Conservation (phyloP, 2,113 vertebrate genomes). For the Tautogolabrus adspersus region DNA sequence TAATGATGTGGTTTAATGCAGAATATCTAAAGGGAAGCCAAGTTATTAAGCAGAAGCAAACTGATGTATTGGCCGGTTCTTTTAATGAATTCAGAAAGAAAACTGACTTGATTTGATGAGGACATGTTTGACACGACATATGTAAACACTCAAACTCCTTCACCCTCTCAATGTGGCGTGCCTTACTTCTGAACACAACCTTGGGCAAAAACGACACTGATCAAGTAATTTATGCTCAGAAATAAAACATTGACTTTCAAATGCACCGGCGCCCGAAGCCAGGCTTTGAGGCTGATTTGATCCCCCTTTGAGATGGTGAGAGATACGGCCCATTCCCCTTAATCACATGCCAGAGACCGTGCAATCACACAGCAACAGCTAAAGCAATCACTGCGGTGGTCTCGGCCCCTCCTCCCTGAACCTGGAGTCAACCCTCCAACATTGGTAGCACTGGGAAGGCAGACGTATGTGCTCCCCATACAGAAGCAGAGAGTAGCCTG, state of each 20-base stretch:
- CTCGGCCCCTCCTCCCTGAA: constrained; percentile 55
- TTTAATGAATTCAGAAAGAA: constrained; percentile 7
- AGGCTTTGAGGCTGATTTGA: constrained; percentile 81
- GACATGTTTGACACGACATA: constrained; percentile 46
- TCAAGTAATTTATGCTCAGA: constrained; percentile 81
- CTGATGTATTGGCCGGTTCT: not conserved
- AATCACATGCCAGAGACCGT: constrained; percentile 78
- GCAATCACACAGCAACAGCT: constrained; percentile 80
- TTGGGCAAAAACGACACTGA: constrained; percentile 68
- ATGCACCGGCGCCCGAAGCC: constrained; percentile 75
- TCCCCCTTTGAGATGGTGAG: constrained; percentile 78
- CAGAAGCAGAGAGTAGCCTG: constrained; percentile 33
- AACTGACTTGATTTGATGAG: constrained; percentile 6
- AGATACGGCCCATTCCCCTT: constrained; percentile 78
- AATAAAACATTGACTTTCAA: constrained; percentile 84
- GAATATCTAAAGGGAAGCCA: not conserved
- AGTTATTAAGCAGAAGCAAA: not conserved
- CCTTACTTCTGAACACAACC: constrained; percentile 72
- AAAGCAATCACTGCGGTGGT: constrained; percentile 76
- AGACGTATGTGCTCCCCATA: constrained; percentile 47
- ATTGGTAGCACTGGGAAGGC: constrained; percentile 43
- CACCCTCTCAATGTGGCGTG: constrained; percentile 35
- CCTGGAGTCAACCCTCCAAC: constrained; percentile 40
- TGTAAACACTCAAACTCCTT: constrained; percentile 45
- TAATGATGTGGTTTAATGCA: constrained; percentile 10